Evolutionary conservation across 2,888 invertebrate genomes (phyloP).

Genomic region (Gisinianus flammeolus): DNA sequence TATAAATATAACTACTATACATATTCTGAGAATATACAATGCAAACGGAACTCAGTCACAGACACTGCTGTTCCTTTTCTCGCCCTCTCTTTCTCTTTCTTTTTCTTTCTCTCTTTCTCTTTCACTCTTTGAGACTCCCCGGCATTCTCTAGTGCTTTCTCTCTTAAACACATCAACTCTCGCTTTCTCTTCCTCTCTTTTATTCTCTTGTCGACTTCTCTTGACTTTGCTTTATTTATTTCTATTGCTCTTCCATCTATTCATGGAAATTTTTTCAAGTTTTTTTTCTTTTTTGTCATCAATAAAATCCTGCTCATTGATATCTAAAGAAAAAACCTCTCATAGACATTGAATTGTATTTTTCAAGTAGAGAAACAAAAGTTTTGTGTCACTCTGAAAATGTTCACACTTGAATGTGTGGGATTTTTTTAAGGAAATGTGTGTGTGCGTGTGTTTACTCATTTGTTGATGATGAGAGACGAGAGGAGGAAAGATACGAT

Average conservation of each 20-base stretch:
- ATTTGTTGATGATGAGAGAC: too few relatives aligned
- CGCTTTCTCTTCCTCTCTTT: background rate
- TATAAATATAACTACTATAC: too few relatives aligned
- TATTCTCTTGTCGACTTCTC: background rate
- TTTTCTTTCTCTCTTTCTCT: background rate
- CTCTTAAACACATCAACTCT: background rate
- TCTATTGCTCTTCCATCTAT: background rate
- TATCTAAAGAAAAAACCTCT: background rate
- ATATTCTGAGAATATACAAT: background rate
- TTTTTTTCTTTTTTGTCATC: background rate
- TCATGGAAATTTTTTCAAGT: background rate
- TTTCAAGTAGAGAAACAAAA: too few relatives aligned
- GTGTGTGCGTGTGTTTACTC: too few relatives aligned
- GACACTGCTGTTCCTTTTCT: background rate
- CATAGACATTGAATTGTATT: too few relatives aligned
- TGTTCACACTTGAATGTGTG: too few relatives aligned
- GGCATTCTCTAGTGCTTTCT: too few relatives aligned
- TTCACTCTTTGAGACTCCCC: too few relatives aligned
- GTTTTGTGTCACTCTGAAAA: too few relatives aligned
- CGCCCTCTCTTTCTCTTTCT: background rate
- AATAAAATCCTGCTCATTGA: background rate
- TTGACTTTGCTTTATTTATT: background rate
- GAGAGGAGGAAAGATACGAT: background rate
- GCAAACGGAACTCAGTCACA: constrained; percentile 13
- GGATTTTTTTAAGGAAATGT: too few relatives aligned